Conservation (phyloP, 1,140 invertebrate genomes). For the Cardiocondyla obscurior region DNA sequence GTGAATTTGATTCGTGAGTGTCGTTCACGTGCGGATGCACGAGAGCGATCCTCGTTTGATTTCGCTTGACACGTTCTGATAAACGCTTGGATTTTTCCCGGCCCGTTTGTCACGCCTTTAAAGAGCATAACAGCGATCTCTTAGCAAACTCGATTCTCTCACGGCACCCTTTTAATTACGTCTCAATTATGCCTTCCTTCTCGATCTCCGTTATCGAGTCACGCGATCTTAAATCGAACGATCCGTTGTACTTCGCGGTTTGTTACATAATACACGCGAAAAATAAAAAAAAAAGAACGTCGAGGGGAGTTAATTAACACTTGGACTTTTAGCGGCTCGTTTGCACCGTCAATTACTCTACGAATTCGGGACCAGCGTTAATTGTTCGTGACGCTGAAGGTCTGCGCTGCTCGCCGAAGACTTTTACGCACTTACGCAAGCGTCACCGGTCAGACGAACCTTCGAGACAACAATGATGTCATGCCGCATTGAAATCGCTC, state of each 20-base stretch:
- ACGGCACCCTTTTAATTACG: not conserved
- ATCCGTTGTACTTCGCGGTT: not conserved
- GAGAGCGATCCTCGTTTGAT: conserved; percentile 19
- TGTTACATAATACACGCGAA: not conserved
- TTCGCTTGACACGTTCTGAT: conserved; percentile 4
- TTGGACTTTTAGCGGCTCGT: not conserved
- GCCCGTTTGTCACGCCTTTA: not conserved
- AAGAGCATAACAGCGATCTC: not conserved
- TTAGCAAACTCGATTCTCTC: not conserved
- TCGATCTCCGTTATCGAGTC: not conserved
- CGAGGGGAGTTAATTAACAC: not conserved
- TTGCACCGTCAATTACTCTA: not conserved
- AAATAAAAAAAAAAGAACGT: too few relatives aligned
- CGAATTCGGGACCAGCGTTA: not conserved
- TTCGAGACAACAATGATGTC: conserved; percentile 67
- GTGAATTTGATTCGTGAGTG: conserved; percentile 33
- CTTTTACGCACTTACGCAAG: conserved; percentile 66
- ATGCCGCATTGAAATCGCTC: conserved; percentile 33
- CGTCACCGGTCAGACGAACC: conserved; percentile 57
- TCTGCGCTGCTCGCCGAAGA: not conserved
- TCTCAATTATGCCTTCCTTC: not conserved
- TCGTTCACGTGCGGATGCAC: not conserved
- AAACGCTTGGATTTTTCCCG: not conserved
- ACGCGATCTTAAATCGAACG: not conserved
- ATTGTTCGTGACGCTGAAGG: not conserved